These are phyloP conservation scores for Scortum barcoo DNA, from an alignment of 2,113 vertebrate species.

Conservation along the genomic window DNA sequence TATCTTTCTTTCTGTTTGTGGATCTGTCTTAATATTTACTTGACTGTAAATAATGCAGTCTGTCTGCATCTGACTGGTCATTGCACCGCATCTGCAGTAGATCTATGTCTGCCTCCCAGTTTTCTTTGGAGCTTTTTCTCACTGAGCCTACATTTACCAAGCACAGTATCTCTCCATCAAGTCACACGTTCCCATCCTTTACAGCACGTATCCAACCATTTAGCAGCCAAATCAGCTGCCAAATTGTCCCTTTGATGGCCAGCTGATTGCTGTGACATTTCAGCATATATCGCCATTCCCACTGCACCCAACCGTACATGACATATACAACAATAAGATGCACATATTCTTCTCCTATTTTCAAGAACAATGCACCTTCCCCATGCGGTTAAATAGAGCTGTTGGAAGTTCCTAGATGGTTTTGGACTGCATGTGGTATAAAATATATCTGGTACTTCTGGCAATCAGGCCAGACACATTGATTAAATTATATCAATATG, in stretches of 20 bases:
- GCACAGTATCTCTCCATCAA: constrained; percentile 19
- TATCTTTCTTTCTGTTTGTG: constrained; percentile 21
- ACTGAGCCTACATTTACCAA: constrained; percentile 40
- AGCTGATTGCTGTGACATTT: constrained; percentile 76
- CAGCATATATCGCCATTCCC: constrained; percentile 25
- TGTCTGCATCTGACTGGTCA: constrained; percentile 12
- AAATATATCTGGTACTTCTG: constrained; percentile 12
- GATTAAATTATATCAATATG: constrained; percentile 24
- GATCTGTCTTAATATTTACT: constrained; percentile 34
- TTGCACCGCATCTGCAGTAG: background rate
- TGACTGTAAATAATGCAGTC: constrained; percentile 9
- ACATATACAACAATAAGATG: constrained; percentile 56
- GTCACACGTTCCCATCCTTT: constrained; percentile 29
- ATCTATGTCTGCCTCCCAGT: constrained; percentile 18
- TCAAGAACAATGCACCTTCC: constrained; percentile 33
- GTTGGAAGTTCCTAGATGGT: background rate
- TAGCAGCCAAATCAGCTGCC: constrained; percentile 42
- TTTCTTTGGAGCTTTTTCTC: constrained; percentile 19
- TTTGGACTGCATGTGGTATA: background rate
- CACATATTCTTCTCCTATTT: constrained; percentile 14
- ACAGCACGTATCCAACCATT: constrained; percentile 25
- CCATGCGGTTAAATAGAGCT: constrained; percentile 18
- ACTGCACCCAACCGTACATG: constrained; percentile 33
- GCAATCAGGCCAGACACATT: background rate
- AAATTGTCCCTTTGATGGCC: constrained; percentile 50